phyloP scores from a whole-genome alignment of 1,140 invertebrate species.

The Drosophila ambigua region DNA sequence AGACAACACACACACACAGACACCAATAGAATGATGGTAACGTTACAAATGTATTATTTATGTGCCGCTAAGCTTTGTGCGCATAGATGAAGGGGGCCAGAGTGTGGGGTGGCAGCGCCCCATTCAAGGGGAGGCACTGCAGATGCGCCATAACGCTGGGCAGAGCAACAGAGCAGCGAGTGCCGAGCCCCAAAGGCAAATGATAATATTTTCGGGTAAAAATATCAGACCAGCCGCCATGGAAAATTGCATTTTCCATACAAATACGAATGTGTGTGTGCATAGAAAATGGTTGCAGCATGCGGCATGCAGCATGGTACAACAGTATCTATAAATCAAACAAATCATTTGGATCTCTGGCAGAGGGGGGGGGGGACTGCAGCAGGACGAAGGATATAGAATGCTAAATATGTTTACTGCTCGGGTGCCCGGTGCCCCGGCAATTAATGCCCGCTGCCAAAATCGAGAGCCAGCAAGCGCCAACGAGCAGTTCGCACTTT shows the following conservation, averaged over 20 bases:
- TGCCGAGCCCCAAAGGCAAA: slow-evolving; percentile 8
- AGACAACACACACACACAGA: too few species aligned
- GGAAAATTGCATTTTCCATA: slow-evolving; percentile 42
- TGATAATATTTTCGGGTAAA: slow-evolving; percentile 43
- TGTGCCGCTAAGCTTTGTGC: slow-evolving; percentile 74
- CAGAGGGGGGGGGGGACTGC: too few species aligned
- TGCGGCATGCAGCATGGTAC: too few species aligned
- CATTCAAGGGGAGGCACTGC: slow-evolving; percentile 24
- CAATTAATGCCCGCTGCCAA: slow-evolving; percentile 68
- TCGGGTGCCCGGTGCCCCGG: slow-evolving; percentile 6
- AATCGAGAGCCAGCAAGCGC: slow-evolving; percentile 36
- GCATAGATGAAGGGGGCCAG: slow-evolving; percentile 21
- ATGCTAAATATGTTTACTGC: slow-evolving; percentile 50
- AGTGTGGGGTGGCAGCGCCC: background rate
- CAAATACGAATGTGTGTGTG: slow-evolving; percentile 10
- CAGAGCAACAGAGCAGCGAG: background rate
- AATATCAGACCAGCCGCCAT: slow-evolving; percentile 12
- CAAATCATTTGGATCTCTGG: slow-evolving; percentile 21
- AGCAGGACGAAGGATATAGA: background rate
- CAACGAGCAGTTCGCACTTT: slow-evolving; percentile 67
- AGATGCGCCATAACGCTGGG: slow-evolving; percentile 12
- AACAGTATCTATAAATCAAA: slow-evolving; percentile 62
- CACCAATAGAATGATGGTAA: slow-evolving; percentile 28
- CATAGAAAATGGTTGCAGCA: slow-evolving; percentile 44
- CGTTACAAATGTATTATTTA: slow-evolving; percentile 79